Conservation (phyloP, 2,113 vertebrate genomes). For the Rhinogobius similis region DNA sequence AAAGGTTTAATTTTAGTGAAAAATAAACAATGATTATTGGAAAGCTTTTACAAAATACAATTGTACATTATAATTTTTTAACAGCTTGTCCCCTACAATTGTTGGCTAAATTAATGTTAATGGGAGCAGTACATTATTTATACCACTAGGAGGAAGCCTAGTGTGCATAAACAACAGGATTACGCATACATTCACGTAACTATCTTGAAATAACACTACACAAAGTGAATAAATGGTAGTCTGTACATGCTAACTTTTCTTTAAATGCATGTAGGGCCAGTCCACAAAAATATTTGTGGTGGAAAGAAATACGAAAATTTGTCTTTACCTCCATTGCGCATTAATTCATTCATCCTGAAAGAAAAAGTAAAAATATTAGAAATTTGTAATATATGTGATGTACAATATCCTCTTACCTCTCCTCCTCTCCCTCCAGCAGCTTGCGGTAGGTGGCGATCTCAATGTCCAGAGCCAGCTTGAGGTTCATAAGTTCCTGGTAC, state of each 20-base stretch:
- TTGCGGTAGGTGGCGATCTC: conserved; percentile 82
- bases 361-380: background rate
- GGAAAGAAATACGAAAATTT: background rate
- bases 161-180: background rate
- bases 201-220: background rate
- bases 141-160: background rate
- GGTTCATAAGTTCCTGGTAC: conserved; percentile 78
- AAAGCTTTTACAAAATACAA: background rate
- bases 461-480: conserved; percentile 82
- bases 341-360: conserved; percentile 48
- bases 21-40: conserved; percentile 13
- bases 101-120: background rate
- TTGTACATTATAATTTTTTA: background rate
- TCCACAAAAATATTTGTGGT: background rate
- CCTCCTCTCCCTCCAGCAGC: conserved; percentile 80
- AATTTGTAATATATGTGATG: too few relatives aligned
- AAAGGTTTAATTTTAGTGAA: conserved; percentile 61
- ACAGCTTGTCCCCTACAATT: background rate
- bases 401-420: conserved; percentile 52
- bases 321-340: conserved; percentile 49
- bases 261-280: background rate
- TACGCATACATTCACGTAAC: background rate
- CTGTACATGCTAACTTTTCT: too few relatives aligned
- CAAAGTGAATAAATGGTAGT: too few relatives aligned
- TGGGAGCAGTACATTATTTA: background rate